Conservation (phyloP, 2,888 invertebrate species). For the Tridacna gigas region DNA sequence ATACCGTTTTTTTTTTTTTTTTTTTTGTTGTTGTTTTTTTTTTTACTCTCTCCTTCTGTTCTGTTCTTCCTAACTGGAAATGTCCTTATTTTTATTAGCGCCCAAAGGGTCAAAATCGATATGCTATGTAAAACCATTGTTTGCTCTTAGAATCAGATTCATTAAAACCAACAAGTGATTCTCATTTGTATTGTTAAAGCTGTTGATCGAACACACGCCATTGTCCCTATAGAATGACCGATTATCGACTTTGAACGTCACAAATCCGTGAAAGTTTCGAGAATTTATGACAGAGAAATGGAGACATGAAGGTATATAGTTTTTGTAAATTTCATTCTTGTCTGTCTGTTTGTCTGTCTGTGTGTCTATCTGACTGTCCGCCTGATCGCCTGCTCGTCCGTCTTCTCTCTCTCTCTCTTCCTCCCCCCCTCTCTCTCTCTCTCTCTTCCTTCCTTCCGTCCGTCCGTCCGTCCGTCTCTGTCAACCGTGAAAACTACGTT, state of each 20-base stretch:
- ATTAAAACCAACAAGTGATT: constrained; percentile 26
- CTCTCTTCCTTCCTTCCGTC: not conserved
- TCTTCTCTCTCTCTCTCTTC: not conserved
- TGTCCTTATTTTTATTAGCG: not conserved
- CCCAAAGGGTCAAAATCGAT: not conserved
- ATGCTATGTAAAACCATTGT: constrained; percentile 13
- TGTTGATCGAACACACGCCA: not conserved
- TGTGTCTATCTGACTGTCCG: not conserved
- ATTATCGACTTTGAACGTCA: not conserved
- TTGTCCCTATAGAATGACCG: not conserved
- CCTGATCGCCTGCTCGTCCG: not conserved
- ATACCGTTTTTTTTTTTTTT: no score
- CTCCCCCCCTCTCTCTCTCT: not conserved
- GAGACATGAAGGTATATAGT: no score
- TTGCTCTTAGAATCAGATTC: constrained; percentile 21
- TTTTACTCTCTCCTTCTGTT: no score
- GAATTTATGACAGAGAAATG: no score
- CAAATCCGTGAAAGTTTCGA: no score
- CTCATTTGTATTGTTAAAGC: not conserved
- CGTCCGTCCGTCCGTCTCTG: not conserved
- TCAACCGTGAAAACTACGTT: no score
- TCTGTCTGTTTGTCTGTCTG: not conserved
- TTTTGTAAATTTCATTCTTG: no score
- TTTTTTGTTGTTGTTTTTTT: no score
- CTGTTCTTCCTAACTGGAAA: not conserved